Percentiles rank a stretch among this genome's conserved stretches.
These are phyloP conservation scores for Blastobasis adustella DNA, from an alignment of 2,888 invertebrate genomes.

Conservation along the genomic window DNA sequence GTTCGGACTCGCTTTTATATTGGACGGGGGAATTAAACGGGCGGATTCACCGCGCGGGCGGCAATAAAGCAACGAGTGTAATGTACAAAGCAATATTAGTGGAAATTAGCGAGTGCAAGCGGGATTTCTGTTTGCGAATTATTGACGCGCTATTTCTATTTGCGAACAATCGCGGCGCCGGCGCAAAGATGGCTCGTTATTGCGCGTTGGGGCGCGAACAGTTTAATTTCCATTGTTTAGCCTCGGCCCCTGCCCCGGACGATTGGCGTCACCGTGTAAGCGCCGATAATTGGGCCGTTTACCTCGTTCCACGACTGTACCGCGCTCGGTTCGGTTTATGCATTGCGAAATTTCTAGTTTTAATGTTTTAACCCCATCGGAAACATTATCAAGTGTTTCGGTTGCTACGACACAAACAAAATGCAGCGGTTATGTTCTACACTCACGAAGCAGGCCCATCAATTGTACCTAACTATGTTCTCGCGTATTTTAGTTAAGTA, in stretches of 20 bases:
- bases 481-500: too few relatives aligned
- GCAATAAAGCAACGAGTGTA: constrained; percentile 19
- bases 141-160: constrained; percentile 45
- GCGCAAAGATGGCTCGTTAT: constrained; percentile 34
- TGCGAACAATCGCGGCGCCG: constrained; percentile 33
- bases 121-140: constrained; percentile 19
- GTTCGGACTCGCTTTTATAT: too few relatives aligned
- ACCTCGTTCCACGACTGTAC: background rate
- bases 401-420: too few relatives aligned
- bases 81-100: constrained; percentile 44
- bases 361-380: too few relatives aligned
- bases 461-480: too few relatives aligned
- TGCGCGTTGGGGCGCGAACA: constrained; percentile 53
- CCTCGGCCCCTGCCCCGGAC: constrained; percentile 30
- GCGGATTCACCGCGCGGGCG: too few relatives aligned
- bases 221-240: constrained; percentile 62
- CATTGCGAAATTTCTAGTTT: too few relatives aligned
- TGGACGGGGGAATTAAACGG: too few relatives aligned
- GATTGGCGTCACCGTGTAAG: constrained; percentile 11
- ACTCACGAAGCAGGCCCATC: too few relatives aligned
- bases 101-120: constrained; percentile 31
- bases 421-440: too few relatives aligned
- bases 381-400: too few relatives aligned
- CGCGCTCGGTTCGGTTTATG: too few relatives aligned
- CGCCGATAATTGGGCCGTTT: constrained; percentile 4